Evolutionary conservation across 2,797 vertebrate genomes (phyloP), one percentile per base, ranked within the genome.

Genomic region (Tragopan temminckii): DNA sequence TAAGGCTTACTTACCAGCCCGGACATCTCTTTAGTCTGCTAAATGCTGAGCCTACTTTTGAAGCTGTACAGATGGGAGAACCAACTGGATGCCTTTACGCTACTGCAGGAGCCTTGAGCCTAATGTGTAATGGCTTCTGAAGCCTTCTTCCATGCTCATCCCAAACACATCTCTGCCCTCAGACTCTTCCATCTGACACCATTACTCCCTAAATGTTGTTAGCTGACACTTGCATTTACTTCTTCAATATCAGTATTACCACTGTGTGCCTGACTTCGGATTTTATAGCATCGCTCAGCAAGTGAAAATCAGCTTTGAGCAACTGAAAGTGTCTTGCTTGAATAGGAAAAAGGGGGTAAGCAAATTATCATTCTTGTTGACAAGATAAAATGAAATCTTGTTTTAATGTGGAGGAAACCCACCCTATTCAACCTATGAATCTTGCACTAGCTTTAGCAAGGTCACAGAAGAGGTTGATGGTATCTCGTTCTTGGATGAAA

Each of bases 1-100:
- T 89, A 89, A 88, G 77, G 81, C 79, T 91, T 88, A 89, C 72
- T 94, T 85, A 91, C 77, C 57, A 59, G 76, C 75, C 67, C 92
- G 64, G 78, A 50, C 5, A 35, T 40, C 70, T 76, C 33, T 48
- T 23, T 7, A 8, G 4, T 53, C 53, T 27, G 35, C 18, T 38
- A 12, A 89, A 61, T 71, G 70, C 45, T 79, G 48, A 93, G 85
- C 59, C 74, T 58, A 42, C 74, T 79, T 66, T 33, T 48, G 43
- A 67, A 43, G 64, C 13, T 9, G 33, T 43, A 36, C 45, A 67
- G 88, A 48, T 3, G 46, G 33, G 31, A 81, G 89, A 86, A 75
- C 5, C 53, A 20, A 61, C 7, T 1, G 31, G 15, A 46, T 20
- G 33, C 21, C 40, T 57, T 4, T 13, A 18, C 8, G 69, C 18